phyloP scores from a whole-genome alignment of 2,888 invertebrate genomes.

The Zonitis immaculata region DNA sequence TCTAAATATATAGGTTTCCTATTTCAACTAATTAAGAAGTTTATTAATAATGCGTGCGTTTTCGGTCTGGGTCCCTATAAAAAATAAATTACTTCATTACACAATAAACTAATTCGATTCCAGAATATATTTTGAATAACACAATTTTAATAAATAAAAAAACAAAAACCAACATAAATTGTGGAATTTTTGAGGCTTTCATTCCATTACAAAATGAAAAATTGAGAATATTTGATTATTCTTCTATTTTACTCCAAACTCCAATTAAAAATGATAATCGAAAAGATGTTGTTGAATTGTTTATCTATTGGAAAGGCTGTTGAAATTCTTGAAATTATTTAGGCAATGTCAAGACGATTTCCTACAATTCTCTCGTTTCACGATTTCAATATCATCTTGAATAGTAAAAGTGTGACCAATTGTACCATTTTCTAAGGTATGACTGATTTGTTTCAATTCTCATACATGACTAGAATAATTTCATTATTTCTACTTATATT shows the following conservation, averaged over 20 bases:
- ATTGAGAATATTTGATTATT: no score
- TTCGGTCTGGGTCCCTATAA: slow-evolving; percentile 1
- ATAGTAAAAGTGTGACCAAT: background rate
- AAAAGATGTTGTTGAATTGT: slow-evolving; percentile 9
- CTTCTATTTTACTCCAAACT: no score
- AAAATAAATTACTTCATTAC: slow-evolving; percentile 6
- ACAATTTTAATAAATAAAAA: background rate
- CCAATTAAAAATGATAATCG: no score
- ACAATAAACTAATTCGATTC: slow-evolving; percentile 11
- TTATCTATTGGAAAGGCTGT: slow-evolving; percentile 10
- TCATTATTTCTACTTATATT: background rate
- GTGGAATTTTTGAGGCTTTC: no score
- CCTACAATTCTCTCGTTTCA: slow-evolving; percentile 5
- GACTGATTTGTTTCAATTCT: background rate
- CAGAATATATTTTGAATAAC: background rate
- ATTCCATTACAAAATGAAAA: no score
- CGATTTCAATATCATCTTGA: slow-evolving; percentile 3
- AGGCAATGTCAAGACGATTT: slow-evolving; percentile 3
- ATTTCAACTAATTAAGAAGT: slow-evolving; percentile 15
- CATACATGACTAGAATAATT: background rate
- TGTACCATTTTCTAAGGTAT: background rate
- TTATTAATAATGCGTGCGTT: slow-evolving; percentile 3
- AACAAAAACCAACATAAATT: no score
- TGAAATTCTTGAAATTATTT: slow-evolving; percentile 8
- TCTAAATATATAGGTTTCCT: background rate